Evolutionary conservation across 2,113 vertebrate genomes (phyloP).

Genomic region (Promerops cafer): DNA sequence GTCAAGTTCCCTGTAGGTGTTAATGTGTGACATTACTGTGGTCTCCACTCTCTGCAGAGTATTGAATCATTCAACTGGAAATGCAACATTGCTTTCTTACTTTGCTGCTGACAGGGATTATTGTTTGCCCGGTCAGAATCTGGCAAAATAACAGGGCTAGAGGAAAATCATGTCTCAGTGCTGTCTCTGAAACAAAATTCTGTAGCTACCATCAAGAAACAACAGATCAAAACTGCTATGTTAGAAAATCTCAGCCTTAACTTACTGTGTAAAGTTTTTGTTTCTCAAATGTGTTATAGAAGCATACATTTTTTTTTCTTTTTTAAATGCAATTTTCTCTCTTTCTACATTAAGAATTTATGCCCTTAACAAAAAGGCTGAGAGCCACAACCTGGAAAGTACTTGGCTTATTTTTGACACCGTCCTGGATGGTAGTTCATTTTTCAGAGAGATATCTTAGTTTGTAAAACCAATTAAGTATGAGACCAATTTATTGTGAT

Average conservation of each 20-base stretch:
- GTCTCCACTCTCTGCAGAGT: neutral
- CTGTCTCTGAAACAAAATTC: neutral
- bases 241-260: neutral
- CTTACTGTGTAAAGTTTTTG: neutral
- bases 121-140: constrained; percentile 29
- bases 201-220: neutral
- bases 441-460: neutral
- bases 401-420: neutral
- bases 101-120: constrained; percentile 1
- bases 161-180: neutral
- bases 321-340: neutral
- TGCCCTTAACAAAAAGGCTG: neutral
- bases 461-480: neutral
- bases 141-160: neutral
- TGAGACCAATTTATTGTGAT: neutral
- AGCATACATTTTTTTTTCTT: neutral
- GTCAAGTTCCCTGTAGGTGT: neutral
- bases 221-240: neutral
- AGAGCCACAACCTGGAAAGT: neutral
- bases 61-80: constrained; percentile 29
- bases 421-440: neutral
- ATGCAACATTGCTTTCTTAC: neutral
- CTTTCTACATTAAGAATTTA: neutral
- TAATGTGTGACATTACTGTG: constrained; percentile 29
- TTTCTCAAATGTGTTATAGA: neutral